A percentile compares a stretch with the other conserved stretches of the same genome.
phyloP scores from a whole-genome alignment of 2,888 invertebrate genomes.

The Xanthorhoe designata region DNA sequence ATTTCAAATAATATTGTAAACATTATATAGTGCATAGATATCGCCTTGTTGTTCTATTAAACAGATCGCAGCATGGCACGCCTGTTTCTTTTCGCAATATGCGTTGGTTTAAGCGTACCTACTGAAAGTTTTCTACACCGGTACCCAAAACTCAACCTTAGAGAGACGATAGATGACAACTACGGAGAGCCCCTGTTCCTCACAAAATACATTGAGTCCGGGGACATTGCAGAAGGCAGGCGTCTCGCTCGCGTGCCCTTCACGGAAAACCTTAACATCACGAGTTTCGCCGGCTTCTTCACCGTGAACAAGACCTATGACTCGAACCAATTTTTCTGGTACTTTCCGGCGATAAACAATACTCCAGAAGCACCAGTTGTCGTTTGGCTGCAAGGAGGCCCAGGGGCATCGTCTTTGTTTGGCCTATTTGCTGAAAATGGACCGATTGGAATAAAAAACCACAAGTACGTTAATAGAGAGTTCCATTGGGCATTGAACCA shows the following conservation, averaged over 20 bases:
- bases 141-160: neutral
- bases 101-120: neutral
- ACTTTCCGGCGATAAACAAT: constrained; percentile 88
- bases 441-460: constrained; percentile 78
- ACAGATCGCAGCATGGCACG: neutral
- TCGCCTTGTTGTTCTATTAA: neutral
- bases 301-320: constrained; percentile 92
- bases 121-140: constrained; percentile 5
- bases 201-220: constrained; percentile 89
- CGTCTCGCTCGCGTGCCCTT: constrained; percentile 82
- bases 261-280: constrained; percentile 84
- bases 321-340: constrained; percentile 97
- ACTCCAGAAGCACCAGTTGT: constrained; percentile 88
- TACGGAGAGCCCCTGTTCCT: constrained; percentile 85
- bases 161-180: neutral
- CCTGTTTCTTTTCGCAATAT: neutral
- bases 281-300: constrained; percentile 91
- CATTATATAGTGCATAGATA: no score
- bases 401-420: constrained; percentile 91
- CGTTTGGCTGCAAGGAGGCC: constrained; percentile 95
- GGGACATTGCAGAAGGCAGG: constrained; percentile 88
- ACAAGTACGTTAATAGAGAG: constrained; percentile 84
- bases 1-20: no score
- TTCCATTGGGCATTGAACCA: constrained; percentile 92
- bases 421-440: constrained; percentile 94